phyloP scores from a whole-genome alignment of 2,888 invertebrate genomes.

The Volucella bombylans region DNA sequence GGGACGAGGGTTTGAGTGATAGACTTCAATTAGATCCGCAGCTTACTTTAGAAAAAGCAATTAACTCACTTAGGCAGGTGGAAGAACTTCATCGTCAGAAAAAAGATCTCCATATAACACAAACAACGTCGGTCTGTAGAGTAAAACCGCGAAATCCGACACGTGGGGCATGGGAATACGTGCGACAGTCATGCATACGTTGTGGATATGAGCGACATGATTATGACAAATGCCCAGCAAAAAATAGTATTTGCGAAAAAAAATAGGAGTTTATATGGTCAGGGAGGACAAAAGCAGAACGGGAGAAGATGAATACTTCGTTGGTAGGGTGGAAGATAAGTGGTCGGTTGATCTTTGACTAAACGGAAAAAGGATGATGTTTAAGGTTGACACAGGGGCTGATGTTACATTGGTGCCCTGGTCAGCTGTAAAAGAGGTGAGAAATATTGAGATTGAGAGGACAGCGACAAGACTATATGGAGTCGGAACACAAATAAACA shows the following conservation, averaged over 20 bases:
- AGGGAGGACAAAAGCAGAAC: constrained; percentile 2
- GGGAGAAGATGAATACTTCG: constrained; percentile 17
- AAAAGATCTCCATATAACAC: too few relatives aligned
- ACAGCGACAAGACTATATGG: constrained; percentile 25
- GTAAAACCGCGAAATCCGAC: not conserved
- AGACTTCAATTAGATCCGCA: too few relatives aligned
- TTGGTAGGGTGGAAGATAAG: constrained; percentile 36
- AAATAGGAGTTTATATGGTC: constrained; percentile 17
- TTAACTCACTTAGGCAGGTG: too few relatives aligned
- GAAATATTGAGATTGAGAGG: not conserved
- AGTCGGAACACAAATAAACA: not conserved
- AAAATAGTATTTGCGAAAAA: constrained; percentile 12
- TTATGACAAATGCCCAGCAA: constrained; percentile 20
- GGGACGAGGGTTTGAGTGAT: too few relatives aligned
- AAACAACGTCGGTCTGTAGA: not conserved
- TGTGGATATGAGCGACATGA: constrained; percentile 36
- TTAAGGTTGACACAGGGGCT: constrained; percentile 29
- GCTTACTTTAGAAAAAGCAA: too few relatives aligned
- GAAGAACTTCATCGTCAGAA: too few relatives aligned
- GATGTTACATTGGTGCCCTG: constrained; percentile 33
- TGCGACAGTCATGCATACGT: constrained; percentile 8
- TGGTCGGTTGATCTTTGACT: constrained; percentile 38
- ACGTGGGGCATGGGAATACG: not conserved
- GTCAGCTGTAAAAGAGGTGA: not conserved
- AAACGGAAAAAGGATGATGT: not conserved